Conservation (phyloP, 2,113 vertebrate genomes). For the Alexandromys fortis region DNA sequence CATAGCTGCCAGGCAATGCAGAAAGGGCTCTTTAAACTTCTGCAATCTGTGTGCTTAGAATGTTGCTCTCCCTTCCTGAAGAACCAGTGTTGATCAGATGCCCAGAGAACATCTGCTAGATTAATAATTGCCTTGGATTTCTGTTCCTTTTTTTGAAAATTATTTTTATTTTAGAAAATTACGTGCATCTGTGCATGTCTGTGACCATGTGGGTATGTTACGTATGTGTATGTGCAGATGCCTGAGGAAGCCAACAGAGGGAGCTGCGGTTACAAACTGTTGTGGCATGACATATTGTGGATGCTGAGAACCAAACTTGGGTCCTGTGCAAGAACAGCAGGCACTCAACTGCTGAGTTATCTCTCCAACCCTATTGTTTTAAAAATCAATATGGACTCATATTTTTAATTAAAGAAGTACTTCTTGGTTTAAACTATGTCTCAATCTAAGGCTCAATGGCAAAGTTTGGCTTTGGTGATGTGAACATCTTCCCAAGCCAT, state of each 20-base stretch:
- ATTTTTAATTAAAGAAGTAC: not conserved
- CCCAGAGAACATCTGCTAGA: not conserved
- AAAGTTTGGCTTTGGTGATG: not conserved
- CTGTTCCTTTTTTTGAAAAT: not conserved
- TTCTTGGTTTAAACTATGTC: not conserved
- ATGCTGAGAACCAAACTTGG: not conserved
- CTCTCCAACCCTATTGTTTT: not conserved
- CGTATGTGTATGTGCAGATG: not conserved
- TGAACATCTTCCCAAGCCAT: not conserved
- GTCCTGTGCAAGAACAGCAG: not conserved
- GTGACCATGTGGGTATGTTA: not conserved
- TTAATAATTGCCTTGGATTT: not conserved
- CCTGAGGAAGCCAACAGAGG: not conserved
- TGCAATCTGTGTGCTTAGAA: rapidly evolving
- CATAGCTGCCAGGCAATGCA: not conserved
- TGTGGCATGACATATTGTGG: not conserved
- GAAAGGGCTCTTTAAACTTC: not conserved
- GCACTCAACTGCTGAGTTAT: too few relatives aligned
- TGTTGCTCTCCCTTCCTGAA: not conserved
- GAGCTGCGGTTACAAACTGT: not conserved
- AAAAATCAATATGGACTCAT: not conserved
- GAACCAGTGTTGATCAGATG: not conserved
- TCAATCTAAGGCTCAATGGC: not conserved
- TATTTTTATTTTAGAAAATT: not conserved
- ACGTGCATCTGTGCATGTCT: not conserved